Base-by-base conservation (phyloP, 1,140 invertebrate genomes). In the Drosophila jambulina region DNA sequence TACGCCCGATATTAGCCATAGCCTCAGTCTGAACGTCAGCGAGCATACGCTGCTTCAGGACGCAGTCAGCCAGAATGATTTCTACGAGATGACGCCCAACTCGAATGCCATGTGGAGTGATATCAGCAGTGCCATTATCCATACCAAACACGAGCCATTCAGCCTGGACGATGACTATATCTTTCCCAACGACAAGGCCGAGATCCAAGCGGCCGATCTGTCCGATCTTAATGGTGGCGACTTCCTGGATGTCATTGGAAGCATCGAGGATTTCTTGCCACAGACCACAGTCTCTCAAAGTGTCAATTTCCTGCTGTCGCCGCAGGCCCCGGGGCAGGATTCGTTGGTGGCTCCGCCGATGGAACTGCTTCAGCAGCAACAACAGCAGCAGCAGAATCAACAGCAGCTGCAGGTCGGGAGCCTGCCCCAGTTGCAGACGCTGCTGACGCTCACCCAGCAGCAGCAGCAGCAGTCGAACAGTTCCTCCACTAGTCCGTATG, bases 81-180 rank as follows among this genome's bases (percentile, higher is more conserved):
- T 86, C 32, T 91, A 81, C 56, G 91, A 92, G 43, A 81, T 82
- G 68, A 80, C 82, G 10, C 72, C 83, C 46, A 88, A 92, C 68
- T 92, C 92, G 60, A 92, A 86, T 77, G 78, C 91, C 57, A 93
- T 93, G 92, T 93, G 92, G 92, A 93, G 92, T 56, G 92, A 91
- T 58, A 93, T 93, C 36, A 87, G 87, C 65, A 91, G 79, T 79
- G 84, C 92, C 62, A 93, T 93, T 68, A 76, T 88, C 8, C 76
- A 91, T 59, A 91, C 94, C 49, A 96, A 95, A 93, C 93, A 94
- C 56, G 95, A 95, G 80, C 93, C 95, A 6, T 95, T 96, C 51
- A 96, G 95, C 92, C 96, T 97, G 94, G 96, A 97, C 80, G 97
- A 97, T 82, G 97, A 98, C 91, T 97, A 97, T 90, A 97, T 98